Conservation (phyloP, 2,113 vertebrate genomes). For the Calonectris borealis region DNA sequence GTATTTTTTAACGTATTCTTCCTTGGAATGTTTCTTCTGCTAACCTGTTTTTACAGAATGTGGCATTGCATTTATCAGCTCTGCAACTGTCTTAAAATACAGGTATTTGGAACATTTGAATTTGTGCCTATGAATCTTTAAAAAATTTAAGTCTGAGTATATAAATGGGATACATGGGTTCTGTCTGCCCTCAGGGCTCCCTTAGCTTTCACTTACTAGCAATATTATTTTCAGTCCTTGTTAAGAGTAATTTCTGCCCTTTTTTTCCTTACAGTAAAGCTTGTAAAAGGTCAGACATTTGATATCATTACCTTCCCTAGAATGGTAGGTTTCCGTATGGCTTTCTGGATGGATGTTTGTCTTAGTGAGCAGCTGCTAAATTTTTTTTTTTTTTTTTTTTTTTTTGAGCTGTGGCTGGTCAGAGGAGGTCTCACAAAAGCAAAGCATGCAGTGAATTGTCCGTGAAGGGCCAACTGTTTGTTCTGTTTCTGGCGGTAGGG, state of each 20-base stretch:
- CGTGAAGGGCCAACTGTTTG: background rate
- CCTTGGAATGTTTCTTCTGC: background rate
- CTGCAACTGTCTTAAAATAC: background rate
- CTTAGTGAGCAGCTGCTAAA: background rate
- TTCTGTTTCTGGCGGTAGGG: background rate
- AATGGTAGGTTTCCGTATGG: background rate
- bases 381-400: background rate
- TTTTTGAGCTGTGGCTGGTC: background rate
- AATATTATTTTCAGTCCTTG: background rate
- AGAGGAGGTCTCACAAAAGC: background rate
- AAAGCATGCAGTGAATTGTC: background rate
- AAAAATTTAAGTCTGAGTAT: background rate
- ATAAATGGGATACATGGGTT: background rate
- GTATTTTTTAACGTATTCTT: background rate
- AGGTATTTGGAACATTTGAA: background rate
- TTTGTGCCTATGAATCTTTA: background rate
- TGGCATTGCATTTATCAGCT: background rate
- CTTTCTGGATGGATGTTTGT: background rate
- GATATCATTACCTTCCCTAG: background rate
- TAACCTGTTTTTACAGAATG: background rate
- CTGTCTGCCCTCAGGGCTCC: background rate
- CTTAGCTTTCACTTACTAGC: background rate
- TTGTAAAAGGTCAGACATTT: background rate
- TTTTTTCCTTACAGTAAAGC: background rate
- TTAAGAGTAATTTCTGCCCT: background rate